Base-by-base conservation (phyloP, 2,888 invertebrate species). In the Diadegma fenestrale region DNA sequence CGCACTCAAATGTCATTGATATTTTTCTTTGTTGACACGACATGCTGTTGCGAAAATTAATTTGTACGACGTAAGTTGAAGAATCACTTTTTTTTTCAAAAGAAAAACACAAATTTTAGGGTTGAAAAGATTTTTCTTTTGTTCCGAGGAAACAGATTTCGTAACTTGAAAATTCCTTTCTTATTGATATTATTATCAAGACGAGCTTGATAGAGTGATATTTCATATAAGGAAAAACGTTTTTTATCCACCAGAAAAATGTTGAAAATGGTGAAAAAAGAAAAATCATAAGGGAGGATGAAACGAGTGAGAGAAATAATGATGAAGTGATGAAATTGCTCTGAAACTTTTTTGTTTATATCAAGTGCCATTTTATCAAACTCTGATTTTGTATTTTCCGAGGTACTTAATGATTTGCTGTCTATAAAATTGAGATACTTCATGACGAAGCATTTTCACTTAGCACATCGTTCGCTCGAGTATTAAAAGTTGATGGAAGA, bases 361-460 rank as follows among this genome's bases (percentile, higher is more conserved):
- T 22, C 37, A 71, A 63, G 66, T 77, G 37, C 68, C 68, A 63
- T 71, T 79, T 79, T 69, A 33, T 71, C 45, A 48, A 79, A 48
- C 45, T 61, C 61, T 30, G 61, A 63, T 63, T 30, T 45, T 61
- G 33, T 66, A 41, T 66, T 22, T 64, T 22, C 22, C 33, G 79
- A 79, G 79, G 73, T 78, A 81, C 78, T 81, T 81, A 63, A 85
- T 37, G 22, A 33, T 54, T 43, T 58, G 58, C 58, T 58, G 58
- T 58, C 26, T 26, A 26, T 14, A 58, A 14, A 5, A 58, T 64
- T 48, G 51, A 61, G 17, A 54, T 17, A 54, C 66, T 77, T 66
- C 26, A 48, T 75, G n/a, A 17, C 30, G 22, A 10, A 26, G 41
- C n/a, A 61, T 54, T 75, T 75, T 43, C 61, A 61, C 26, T 19